Base-by-base conservation (phyloP, 2,888 invertebrate species). In the Caradrina kadenii region DNA sequence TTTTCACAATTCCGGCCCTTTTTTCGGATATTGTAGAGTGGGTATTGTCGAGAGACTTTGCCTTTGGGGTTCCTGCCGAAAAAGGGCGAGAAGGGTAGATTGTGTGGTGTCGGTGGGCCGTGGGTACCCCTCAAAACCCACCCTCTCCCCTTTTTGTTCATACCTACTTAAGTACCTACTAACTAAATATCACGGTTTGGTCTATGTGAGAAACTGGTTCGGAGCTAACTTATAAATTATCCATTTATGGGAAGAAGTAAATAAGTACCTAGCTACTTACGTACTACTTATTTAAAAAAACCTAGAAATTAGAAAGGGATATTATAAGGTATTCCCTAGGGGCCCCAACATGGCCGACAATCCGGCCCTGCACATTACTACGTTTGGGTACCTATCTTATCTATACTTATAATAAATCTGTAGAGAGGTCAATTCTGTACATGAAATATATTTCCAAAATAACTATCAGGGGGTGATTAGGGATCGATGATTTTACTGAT, bases 1-100 rank as follows among this genome's bases (percentile, higher is more conserved):
- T 60, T 48, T 55, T 39, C 61, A 19, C 19, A 15, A 60, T 48
- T 60, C 39, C 42, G 19, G 17, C 35, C 35, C 45, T 35, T 50
- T 45, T 54, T 45, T 54, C 19, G 21, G 26, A 22, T 26, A 45
- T 22, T 66, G 22, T 45, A 31, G 45, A 45, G 48, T 17, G 21
- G 26, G 21, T 15, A 6, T 26, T 35, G 8, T 22, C n/a, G 31
- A 35, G 11, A 19, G 17, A 50, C 50, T 71, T 63, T 35, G 70
- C 63, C 70, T 72, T 70, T 64, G 42, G 63, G 49, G 31, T 31
- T 45, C 31, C 19, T 50, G 10, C 10, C 21, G 42, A 71, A 71
- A 62, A 55, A 22, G 31, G 63, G 7, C 42, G 42, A 45, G 19
- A 13, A 45, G 54, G 63, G 70, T 62, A 26, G 22, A 42, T 42